Base-by-base conservation (phyloP, 2,113 vertebrate species). In the Dicrurus megarhynchus region DNA sequence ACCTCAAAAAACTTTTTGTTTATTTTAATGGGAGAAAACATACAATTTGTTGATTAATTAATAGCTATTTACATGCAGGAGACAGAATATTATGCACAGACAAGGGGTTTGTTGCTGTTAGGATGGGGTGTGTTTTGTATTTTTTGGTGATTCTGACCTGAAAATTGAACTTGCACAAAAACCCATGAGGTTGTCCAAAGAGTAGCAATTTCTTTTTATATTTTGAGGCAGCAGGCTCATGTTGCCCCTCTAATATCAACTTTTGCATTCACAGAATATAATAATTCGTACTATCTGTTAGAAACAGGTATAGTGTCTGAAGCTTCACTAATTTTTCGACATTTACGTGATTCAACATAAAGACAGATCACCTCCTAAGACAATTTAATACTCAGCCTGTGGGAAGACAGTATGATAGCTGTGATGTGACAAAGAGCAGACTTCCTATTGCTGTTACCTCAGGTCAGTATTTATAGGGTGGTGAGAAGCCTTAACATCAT, bases 41-140 rank as follows among this genome's bases (percentile, higher is more conserved):
- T 24, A 32, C 0, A 2, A 2, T 4, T n/a, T 42, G 57, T 59
- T 44, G 0, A 23, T 68, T 16, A 37, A 82, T 82, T 44, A 59
- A 65, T 41, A 81, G 12, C 20, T 7, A 47, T 71, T 77, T 50
- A 37, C 33, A 78, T 2, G 3, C 12, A 70, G 33, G 50, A 52
- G 78, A 59, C 11, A 35, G 3, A 41, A 13, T 47, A 39, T 20
- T 55, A n/a, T 23, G 11, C 19, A 71, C 27, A 47, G 55, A 77
- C 19, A 35, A 22, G 15, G 13, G 2, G 0, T 50, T 81, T 42
- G 9, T 20, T 64, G 19, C 20, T 56, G 10, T 42, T 70, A 30
- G 11, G 15, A 33, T 16, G 3, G 5, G 4, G 1, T 20, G 6
- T 33, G 55, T 13, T 76, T 68, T 47, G 24, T 39, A 59, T 59